Base-by-base conservation (phyloP, 2,113 vertebrate genomes). In the Cyanistes caeruleus region DNA sequence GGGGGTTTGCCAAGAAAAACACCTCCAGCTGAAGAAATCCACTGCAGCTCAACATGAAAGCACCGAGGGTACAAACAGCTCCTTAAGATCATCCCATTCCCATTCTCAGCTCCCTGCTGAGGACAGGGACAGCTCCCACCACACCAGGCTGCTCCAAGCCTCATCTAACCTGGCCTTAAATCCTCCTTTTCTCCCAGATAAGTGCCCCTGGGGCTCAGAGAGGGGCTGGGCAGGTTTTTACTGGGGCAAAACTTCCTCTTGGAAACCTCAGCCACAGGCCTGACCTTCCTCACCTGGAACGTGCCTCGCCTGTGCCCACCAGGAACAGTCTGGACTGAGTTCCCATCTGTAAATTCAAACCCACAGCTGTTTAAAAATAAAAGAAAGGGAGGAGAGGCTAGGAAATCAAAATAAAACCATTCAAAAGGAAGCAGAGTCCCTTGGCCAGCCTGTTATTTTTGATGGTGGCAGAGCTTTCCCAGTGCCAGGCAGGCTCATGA, bases 401-500 rank as follows among this genome's bases (percentile, higher is more conserved):
- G 1, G 1, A 85, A 69, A 93, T 78, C 24, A 30, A 79, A 74
- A 44, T 16, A 43, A 65, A 28, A 83, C 24, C 84, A 39, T 48
- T 24, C 10, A 53, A 72, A 67, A 27, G 31, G 13, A 44, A 37
- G 22, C 7, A 55, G 37, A 64, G 41, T 53, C 51, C 52, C 59
- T 94, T 39, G 76, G 76, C 87, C 72, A 82, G 58, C 11, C 63
- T 68, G 73, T 77, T 79, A 13, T 87, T 95, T 88, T 18, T 84
- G 80, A 48, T 20, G 41, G 77, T 60, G 85, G 56, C 87, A 90
- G 89, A 95, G 83, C 76, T 77, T 60, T 82, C 31, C 5, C 51
- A 14, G 85, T 17, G 65, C 78, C 63, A 67, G 86, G 48, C 72
- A 56, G 78, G 46, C 83, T 97, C 90, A 89, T 95, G 94, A 92